phyloP scores from a whole-genome alignment of 2,113 vertebrate genomes.

The Chloroceryle aenea region DNA sequence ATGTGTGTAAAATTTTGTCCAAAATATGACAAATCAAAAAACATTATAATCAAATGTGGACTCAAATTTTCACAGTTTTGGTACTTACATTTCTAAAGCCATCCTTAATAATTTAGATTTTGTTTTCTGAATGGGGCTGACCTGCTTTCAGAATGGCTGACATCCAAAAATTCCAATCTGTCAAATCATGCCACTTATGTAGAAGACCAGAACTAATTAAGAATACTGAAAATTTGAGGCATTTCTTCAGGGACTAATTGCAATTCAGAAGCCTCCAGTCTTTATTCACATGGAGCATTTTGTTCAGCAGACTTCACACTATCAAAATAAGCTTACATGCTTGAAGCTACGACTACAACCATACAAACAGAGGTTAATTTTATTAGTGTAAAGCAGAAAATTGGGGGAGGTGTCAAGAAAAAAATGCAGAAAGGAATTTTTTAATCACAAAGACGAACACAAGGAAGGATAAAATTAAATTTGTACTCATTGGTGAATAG shows the following conservation, averaged over 20 bases:
- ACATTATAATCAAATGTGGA: not conserved
- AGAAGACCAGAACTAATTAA: constrained; percentile 25
- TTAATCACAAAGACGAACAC: not conserved
- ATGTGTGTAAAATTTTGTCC: not conserved
- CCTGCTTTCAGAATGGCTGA: constrained; percentile 22
- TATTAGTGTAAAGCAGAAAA: not conserved
- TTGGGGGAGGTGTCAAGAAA: accelerated
- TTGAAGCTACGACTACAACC: not conserved
- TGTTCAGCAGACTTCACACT: not conserved
- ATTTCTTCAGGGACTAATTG: constrained; percentile 10
- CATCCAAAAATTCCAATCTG: constrained; percentile 42
- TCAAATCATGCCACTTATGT: not conserved
- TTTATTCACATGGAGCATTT: not conserved
- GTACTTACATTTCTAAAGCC: not conserved
- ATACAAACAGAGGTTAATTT: not conserved
- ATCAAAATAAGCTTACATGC: not conserved
- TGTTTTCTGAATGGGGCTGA: not conserved
- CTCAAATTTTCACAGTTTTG: not conserved
- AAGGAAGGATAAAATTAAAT: not conserved
- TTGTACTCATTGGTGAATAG: not conserved
- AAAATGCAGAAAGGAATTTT: not conserved
- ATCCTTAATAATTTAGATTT: not conserved
- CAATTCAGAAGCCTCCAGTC: not conserved
- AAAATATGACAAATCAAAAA: not conserved
- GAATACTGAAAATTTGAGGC: not conserved